Evolutionary conservation across 2,113 vertebrate species (phyloP).

Genomic region (Gallinago media): DNA sequence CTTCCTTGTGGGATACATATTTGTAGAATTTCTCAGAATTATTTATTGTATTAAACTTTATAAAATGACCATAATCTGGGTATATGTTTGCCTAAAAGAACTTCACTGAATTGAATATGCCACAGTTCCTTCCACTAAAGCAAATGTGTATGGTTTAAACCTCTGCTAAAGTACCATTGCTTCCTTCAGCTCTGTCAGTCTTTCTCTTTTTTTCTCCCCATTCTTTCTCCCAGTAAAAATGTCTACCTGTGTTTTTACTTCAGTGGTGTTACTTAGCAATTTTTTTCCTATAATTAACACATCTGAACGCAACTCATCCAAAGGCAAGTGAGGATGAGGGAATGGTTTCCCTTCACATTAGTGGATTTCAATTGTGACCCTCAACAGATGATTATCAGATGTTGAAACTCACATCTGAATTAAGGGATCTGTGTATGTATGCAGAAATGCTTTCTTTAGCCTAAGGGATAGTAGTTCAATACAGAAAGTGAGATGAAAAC

Average conservation of each 20-base stretch:
- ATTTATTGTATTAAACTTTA: not conserved
- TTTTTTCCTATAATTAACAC: not conserved
- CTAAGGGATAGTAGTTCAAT: not conserved
- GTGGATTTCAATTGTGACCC: not conserved
- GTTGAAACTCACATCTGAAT: conserved; percentile 26
- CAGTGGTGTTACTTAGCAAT: not conserved
- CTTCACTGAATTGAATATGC: not conserved
- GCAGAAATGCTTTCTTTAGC: conserved; percentile 6
- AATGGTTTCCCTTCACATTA: conserved; percentile 6
- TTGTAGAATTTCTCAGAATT: not conserved
- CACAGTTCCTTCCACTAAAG: not conserved
- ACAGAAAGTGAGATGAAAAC: conserved; percentile 33
- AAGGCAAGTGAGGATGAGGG: not conserved
- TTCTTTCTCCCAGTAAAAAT: not conserved
- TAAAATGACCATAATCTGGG: not conserved
- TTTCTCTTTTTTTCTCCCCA: not conserved
- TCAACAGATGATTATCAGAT: conserved; percentile 18
- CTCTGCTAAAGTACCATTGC: not conserved
- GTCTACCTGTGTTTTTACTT: not conserved
- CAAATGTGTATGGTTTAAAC: not conserved
- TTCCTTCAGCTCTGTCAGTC: not conserved
- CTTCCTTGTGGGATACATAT: not conserved
- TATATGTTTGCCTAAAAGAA: not conserved
- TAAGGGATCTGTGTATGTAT: not conserved
- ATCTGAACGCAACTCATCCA: not conserved